Percentiles rank a stretch among this genome's conserved stretches.
phyloP scores from a whole-genome alignment of 2,888 invertebrate species.

The Clivina fossor region DNA sequence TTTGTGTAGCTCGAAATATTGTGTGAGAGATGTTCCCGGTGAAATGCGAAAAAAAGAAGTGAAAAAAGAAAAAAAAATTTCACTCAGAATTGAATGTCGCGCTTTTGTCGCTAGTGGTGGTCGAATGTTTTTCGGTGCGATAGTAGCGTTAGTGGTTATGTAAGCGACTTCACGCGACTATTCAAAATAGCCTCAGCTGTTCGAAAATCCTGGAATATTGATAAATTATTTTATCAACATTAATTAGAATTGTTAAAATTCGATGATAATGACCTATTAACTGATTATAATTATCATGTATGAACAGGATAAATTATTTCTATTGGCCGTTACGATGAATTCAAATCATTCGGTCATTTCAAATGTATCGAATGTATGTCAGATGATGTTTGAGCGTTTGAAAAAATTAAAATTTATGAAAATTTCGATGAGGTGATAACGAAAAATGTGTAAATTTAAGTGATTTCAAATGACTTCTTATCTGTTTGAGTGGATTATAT shows the following conservation, averaged over 20 bases:
- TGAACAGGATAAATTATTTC: neutral
- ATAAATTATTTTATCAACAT: no score
- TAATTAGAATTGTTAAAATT: neutral
- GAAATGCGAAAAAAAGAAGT: no score
- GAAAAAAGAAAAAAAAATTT: no score
- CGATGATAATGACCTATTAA: slow-evolving; percentile 6
- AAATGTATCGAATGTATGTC: neutral
- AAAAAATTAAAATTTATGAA: slow-evolving; percentile 2
- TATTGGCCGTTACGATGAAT: no score
- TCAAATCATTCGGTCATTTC: neutral
- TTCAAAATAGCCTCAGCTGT: slow-evolving; percentile 28
- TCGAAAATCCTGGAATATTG: slow-evolving; percentile 7
- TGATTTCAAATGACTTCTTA: slow-evolving; percentile 32
- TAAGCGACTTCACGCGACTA: slow-evolving; percentile 20
- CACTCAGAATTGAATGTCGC: no score
- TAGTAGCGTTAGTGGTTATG: slow-evolving; percentile 12
- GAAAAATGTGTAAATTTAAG: slow-evolving; percentile 14
- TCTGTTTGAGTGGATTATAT: slow-evolving; percentile 36
- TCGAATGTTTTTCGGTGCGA: slow-evolving; percentile 14
- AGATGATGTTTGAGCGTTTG: neutral
- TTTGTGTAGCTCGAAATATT: no score
- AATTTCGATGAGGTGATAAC: slow-evolving; percentile 12
- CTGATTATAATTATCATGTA: slow-evolving; percentile 12
- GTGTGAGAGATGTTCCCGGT: no score
- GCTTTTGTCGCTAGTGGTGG: no score